Evolutionary conservation across 2,797 vertebrate genomes (phyloP).

Genomic region (Pteronotus mesoamericanus): DNA sequence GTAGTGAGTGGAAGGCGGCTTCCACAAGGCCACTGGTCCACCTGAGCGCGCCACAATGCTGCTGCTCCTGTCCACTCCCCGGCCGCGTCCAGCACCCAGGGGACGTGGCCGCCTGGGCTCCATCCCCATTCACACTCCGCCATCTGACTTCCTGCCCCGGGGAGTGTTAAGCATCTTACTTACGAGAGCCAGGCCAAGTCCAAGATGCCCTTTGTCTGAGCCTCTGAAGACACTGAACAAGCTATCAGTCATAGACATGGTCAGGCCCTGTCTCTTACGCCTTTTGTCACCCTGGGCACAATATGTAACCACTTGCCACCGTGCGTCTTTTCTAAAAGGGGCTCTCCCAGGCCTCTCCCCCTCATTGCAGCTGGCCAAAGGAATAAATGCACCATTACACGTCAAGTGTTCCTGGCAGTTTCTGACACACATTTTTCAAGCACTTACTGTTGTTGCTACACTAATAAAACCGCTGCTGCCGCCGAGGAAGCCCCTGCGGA

Average conservation of each 20-base stretch:
- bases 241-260: too few species aligned
- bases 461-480: too few species aligned
- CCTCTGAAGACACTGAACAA: background rate
- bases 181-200: background rate
- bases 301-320: background rate
- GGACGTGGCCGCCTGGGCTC: background rate
- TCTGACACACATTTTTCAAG: background rate
- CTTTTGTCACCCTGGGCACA: background rate
- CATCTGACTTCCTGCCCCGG: background rate
- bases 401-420: background rate
- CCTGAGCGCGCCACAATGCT: too few species aligned
- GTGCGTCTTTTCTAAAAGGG: background rate
- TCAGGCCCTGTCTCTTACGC: background rate
- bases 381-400: background rate
- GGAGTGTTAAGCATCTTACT: background rate
- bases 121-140: background rate
- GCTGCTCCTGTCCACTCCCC: rapidly evolving
- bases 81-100: background rate
- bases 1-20: background rate
- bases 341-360: background rate
- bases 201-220: background rate
- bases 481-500: background rate
- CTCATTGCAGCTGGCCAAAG: background rate
- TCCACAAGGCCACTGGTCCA: background rate
- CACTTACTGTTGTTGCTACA: background rate